Base-by-base conservation (phyloP, 64 coral and sea anemone species). In the Stichodactyla helianthus region DNA sequence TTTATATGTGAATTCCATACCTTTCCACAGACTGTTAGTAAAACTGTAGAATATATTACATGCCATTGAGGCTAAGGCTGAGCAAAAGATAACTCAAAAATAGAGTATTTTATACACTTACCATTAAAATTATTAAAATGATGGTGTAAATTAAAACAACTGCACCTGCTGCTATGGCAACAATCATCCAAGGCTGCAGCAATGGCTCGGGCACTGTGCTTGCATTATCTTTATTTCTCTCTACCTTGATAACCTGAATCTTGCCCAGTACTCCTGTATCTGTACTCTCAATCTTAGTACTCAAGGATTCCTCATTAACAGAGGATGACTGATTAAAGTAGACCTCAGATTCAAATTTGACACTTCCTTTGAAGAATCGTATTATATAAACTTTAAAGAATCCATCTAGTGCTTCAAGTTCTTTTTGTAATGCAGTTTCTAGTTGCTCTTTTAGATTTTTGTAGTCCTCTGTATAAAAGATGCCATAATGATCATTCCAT, bases 61-160 rank as follows among this genome's bases (percentile, higher is more conserved):
- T 44, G 35, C 2, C 35, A 44, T 44, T 44, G 35, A 44, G 35
- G 2, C 0, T 44, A 44, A 44, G 35, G 35, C 35, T 44, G 35
- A 44, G 4, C 8, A 15, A 2, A 65, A 65, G 6, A 65, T 10
- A 6, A 19, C 62, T 18, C 19, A 0, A 16, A 16, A 20, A 20
- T 16, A 0, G 14, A 65, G 19, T 20, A 18, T 19, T 20, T 16
- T 2, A 8, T 4, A 31, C 15, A 52, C 78, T 6, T 52, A 81
- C 78, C 78, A 52, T 11, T 52, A 81, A 54, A 52, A 53, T 12
- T 17, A 81, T 81, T 14, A 81, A 22, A 17, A 81, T 28, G 26
- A 81, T 54, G 35, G 78, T 81, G 9, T 81, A 81, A 52, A 81
- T 81, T 4, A 81, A 28, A 81, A 81, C 19, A 15, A 81, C 51